Evolutionary conservation across 2,797 vertebrate genomes (phyloP).

Genomic region (Pangasius sanitwongsei): DNA sequence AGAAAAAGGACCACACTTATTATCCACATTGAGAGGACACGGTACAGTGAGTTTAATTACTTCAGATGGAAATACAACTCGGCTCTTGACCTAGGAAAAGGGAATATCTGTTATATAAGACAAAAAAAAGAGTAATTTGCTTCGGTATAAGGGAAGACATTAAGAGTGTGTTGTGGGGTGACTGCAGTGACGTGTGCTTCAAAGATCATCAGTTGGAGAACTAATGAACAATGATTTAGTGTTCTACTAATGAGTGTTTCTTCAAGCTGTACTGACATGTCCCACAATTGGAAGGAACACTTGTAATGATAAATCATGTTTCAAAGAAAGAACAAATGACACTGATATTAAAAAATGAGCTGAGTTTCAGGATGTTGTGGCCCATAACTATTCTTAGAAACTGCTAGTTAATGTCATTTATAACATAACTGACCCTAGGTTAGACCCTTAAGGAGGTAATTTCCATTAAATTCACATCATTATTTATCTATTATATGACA

Average conservation of each 20-base stretch:
- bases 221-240: slow-evolving; percentile 16
- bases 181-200: background rate
- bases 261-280: slow-evolving; percentile 3
- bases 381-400: slow-evolving; percentile 3
- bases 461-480: slow-evolving; percentile 8
- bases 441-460: background rate
- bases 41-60: slow-evolving; percentile 34
- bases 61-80: slow-evolving; percentile 25
- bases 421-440: background rate
- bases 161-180: background rate
- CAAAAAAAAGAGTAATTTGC: slow-evolving; percentile 18
- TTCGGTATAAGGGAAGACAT: background rate
- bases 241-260: background rate
- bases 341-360: background rate
- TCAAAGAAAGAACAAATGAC: background rate
- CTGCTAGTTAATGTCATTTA: background rate
- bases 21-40: slow-evolving; percentile 19
- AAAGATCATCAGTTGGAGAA: background rate
- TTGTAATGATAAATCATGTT: slow-evolving; percentile 6
- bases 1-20: slow-evolving; percentile 11
- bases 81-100: slow-evolving; percentile 14
- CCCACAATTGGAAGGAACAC: background rate
- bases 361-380: background rate
- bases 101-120: slow-evolving; percentile 22
- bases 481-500: slow-evolving; percentile 21